Percentiles rank a stretch among this genome's conserved stretches.
These are phyloP conservation scores for Tetraodon nigroviridis DNA, from an alignment of 2,113 vertebrate species.

Conservation along the genomic window DNA sequence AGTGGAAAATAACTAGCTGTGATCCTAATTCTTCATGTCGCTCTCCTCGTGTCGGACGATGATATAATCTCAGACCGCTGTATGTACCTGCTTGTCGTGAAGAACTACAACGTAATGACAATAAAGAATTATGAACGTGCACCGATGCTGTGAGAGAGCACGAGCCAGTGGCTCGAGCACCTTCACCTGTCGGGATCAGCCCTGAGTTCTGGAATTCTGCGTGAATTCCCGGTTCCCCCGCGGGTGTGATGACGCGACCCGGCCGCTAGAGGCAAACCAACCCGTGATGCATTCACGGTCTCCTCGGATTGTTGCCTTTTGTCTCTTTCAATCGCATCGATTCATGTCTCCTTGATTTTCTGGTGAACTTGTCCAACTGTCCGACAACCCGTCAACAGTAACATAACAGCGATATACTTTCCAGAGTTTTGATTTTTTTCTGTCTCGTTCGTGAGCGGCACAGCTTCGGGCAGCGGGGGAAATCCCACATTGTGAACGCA, in stretches of 20 bases:
- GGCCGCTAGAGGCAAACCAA: constrained; percentile 28
- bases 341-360: fast-evolving
- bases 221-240: too few species aligned
- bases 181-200: neutral
- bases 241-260: neutral
- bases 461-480: too few species aligned
- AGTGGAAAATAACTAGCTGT: constrained; percentile 46
- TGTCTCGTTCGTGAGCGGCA: too few species aligned
- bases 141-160: neutral
- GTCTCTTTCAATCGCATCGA: too few species aligned
- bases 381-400: too few species aligned
- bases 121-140: constrained; percentile 56
- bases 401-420: too few species aligned
- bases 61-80: constrained; percentile 61
- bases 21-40: constrained; percentile 62
- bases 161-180: neutral
- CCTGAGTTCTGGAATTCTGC: too few species aligned
- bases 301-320: neutral
- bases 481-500: neutral
- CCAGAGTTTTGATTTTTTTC: too few species aligned
- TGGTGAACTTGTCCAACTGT: neutral
- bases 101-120: constrained; percentile 64
- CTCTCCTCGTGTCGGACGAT: constrained; percentile 60
- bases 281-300: constrained; percentile 18
- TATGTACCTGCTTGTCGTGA: constrained; percentile 69